Evolutionary conservation across 1,140 invertebrate species (phyloP).

Genomic region (Drosophila pseudoananassae): DNA sequence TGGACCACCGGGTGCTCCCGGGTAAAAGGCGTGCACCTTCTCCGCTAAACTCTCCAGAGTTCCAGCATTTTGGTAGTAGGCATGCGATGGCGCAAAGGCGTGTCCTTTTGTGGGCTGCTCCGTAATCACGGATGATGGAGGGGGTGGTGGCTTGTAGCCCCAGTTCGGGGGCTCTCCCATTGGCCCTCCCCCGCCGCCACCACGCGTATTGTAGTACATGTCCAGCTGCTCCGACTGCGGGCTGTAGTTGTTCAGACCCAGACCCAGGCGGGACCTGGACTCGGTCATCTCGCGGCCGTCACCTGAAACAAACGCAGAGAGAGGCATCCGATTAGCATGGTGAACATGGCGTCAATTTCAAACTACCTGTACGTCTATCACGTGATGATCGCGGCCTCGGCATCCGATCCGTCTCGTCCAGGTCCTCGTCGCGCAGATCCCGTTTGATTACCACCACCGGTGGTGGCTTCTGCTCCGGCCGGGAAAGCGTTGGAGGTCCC

Average conservation of each 20-base stretch:
- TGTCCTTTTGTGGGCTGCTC: slow-evolving; percentile 93
- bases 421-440: slow-evolving; percentile 93
- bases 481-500: slow-evolving; percentile 86
- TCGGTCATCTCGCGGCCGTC: slow-evolving; percentile 90
- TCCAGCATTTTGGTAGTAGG: slow-evolving; percentile 91
- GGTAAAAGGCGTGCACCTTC: slow-evolving; percentile 94
- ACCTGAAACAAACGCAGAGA: slow-evolving; percentile 80
- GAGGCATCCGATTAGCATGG: slow-evolving; percentile 63
- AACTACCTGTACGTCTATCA: slow-evolving; percentile 85
- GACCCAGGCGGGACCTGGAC: slow-evolving; percentile 89
- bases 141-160: slow-evolving; percentile 88
- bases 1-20: slow-evolving; percentile 83
- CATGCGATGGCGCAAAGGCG: slow-evolving; percentile 91
- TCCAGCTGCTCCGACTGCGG: slow-evolving; percentile 90
- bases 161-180: slow-evolving; percentile 85
- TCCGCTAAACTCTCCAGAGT: slow-evolving; percentile 95
- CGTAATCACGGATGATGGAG: slow-evolving; percentile 91
- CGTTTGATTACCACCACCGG: slow-evolving; percentile 97
- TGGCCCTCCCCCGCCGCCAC: slow-evolving; percentile 64
- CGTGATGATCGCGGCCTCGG: slow-evolving; percentile 84
- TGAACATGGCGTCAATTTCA: slow-evolving; percentile 62
- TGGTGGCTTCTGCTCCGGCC: slow-evolving; percentile 93
- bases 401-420: slow-evolving; percentile 85
- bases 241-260: slow-evolving; percentile 87
- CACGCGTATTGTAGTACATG: slow-evolving; percentile 92